Base-by-base conservation (phyloP, 2,797 vertebrate genomes). In the Orestias chungarensis region DNA sequence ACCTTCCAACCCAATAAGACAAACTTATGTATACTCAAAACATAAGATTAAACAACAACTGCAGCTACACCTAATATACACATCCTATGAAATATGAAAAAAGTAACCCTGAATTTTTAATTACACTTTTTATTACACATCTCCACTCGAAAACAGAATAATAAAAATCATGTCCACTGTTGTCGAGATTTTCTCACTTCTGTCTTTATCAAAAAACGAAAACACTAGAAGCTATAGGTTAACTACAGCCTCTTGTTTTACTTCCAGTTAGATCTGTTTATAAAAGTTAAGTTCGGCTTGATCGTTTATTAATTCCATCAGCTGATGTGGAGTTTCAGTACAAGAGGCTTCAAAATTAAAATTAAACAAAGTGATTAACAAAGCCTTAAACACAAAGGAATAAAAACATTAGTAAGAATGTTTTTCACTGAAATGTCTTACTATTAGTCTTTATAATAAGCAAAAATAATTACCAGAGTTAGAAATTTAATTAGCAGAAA, bases 41-140 rank as follows among this genome's bases (percentile, higher is more conserved):
- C 68, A 73, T 59, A 31, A 17, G 47, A 73, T 62, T 44, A 46
- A 71, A 84, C 80, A 69, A 84, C 87, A 75, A 76, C 81, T 35
- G 10, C 59, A 40, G 14, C 55, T 20, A 59, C 55, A 23, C 18
- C 8, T 23, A 20, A 33, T 35, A 33, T 59, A 15, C 31, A 31
- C 31, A 6, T 55, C 14, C 55, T 59, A 11, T 35, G 18, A 40
- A 35, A 59, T 35, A 23, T 7, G 23, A 35, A 17, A 59, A 33
- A 33, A n/a, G 8, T 6, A n/a, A 61, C 35, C 55, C 23, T 61
- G 35, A 61, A 61, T 23, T 33, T 49, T 2, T 38, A 20, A 23
- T 35, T 59, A 33, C 20, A 8, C 55, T 8, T 3, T 2, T 18
- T 49, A 18, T 27, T 40, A 2, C n/a, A n/a, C 33, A 61, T 38